Evolutionary conservation across 2,888 invertebrate genomes (phyloP).

Genomic region (Ariolimax columbianus): DNA sequence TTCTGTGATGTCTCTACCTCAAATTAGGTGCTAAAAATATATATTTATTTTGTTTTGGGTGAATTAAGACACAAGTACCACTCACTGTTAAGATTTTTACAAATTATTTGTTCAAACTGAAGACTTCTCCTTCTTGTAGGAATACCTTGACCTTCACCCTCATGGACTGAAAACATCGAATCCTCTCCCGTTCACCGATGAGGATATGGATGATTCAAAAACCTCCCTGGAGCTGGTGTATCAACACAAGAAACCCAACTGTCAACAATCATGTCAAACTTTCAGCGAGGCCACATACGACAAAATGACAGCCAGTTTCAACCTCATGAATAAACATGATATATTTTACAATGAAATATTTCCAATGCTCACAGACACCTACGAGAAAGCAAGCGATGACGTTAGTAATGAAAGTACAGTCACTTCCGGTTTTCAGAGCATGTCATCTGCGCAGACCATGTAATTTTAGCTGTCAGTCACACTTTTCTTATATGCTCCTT

Average conservation of each 20-base stretch:
- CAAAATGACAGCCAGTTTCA: neutral
- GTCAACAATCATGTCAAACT: neutral
- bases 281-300: neutral
- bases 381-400: neutral
- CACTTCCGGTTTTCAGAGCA: conserved; percentile 47
- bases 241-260: neutral
- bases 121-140: conserved; percentile 15
- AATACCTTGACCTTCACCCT: conserved; percentile 52
- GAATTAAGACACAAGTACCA: too few relatives aligned
- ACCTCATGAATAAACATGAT: neutral
- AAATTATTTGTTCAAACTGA: too few relatives aligned
- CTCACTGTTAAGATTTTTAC: too few relatives aligned
- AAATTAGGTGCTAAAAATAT: too few relatives aligned
- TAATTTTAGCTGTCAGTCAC: neutral
- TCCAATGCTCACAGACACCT: neutral
- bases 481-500: too few relatives aligned
- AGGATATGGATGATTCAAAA: conserved; percentile 45
- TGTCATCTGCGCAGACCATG: conserved; percentile 38
- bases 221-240: conserved; percentile 43
- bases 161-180: conserved; percentile 24
- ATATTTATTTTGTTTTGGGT: too few relatives aligned
- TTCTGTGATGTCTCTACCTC: too few relatives aligned
- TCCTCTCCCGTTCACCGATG: conserved; percentile 10
- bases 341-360: conserved; percentile 33
- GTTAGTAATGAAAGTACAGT: conserved; percentile 32